phyloP scores from a whole-genome alignment of 2,797 vertebrate species.

The Pseudocheirus occidentalis region DNA sequence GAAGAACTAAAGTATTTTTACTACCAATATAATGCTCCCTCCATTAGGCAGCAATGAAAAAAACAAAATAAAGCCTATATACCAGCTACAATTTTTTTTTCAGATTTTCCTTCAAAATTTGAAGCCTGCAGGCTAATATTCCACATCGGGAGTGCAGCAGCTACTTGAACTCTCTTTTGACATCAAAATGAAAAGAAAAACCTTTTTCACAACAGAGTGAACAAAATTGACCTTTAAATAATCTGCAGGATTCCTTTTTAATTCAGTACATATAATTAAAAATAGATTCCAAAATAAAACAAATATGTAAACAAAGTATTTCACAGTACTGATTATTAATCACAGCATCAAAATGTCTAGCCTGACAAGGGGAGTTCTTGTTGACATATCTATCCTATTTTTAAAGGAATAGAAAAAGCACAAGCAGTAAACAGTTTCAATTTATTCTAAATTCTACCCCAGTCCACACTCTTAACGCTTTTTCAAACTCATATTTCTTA shows the following conservation, averaged over 20 bases:
- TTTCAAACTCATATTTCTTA: background rate
- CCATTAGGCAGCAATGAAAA: background rate
- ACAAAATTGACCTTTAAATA: slow-evolving; percentile 38
- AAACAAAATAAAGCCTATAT: background rate
- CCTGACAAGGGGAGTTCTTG: background rate
- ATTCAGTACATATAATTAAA: background rate
- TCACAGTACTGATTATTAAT: background rate
- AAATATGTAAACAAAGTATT: background rate
- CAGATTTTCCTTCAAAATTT: background rate
- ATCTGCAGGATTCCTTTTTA: slow-evolving; percentile 10
- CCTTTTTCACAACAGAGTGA: background rate
- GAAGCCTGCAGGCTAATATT: background rate
- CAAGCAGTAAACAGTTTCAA: slow-evolving; percentile 4
- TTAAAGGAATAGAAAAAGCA: slow-evolving; percentile 7
- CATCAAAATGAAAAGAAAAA: background rate
- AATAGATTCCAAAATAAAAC: slow-evolving; percentile 12
- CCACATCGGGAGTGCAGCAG: background rate
- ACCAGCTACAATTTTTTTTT: slow-evolving; percentile 22
- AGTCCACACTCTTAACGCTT: slow-evolving; percentile 21
- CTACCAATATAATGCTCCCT: background rate
- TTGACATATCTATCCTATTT: slow-evolving; percentile 20
- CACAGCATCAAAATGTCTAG: slow-evolving; percentile 2
- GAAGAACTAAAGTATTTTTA: slow-evolving; percentile 31
- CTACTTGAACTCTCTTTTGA: background rate
- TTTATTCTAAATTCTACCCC: slow-evolving; percentile 30